Evolutionary conservation across 2,113 vertebrate species (phyloP).

Genomic region (Pterocles gutturalis): DNA sequence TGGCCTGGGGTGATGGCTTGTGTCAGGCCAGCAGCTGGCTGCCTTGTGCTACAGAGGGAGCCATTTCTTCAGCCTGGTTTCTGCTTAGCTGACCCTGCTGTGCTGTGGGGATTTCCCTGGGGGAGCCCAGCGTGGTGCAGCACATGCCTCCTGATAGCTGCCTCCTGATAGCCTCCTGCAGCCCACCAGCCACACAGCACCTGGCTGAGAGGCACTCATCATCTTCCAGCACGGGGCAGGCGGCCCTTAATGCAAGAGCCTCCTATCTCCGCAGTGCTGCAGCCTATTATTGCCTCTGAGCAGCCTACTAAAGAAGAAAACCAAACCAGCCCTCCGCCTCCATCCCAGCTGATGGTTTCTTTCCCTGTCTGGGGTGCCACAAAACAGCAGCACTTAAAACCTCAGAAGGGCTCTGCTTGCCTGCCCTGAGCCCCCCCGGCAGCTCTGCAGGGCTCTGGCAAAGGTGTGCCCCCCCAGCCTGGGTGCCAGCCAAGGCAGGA

Average conservation of each 20-base stretch:
- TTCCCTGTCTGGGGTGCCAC: neutral
- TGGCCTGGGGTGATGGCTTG: neutral
- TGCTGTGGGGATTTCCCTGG: neutral
- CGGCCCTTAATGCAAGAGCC: neutral
- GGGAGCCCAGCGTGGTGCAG: neutral
- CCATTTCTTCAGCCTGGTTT: neutral
- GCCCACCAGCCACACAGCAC: neutral
- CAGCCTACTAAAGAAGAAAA: constrained; percentile 24
- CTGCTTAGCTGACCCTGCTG: rapidly evolving
- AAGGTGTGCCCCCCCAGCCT: neutral
- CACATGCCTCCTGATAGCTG: neutral
- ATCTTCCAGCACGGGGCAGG: neutral
- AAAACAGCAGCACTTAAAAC: neutral
- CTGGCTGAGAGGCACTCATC: neutral
- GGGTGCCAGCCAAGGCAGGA: neutral
- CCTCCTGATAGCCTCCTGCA: neutral
- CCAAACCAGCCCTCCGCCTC: neutral
- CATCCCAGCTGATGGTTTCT: neutral
- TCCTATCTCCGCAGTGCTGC: neutral
- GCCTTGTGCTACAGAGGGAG: neutral
- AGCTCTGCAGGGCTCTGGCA: neutral
- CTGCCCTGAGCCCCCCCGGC: neutral
- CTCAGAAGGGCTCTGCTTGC: neutral
- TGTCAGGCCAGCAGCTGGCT: neutral
- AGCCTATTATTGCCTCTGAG: neutral